phyloP scores from a whole-genome alignment of 1,140 invertebrate species.

The Trichonephila clavipes region DNA sequence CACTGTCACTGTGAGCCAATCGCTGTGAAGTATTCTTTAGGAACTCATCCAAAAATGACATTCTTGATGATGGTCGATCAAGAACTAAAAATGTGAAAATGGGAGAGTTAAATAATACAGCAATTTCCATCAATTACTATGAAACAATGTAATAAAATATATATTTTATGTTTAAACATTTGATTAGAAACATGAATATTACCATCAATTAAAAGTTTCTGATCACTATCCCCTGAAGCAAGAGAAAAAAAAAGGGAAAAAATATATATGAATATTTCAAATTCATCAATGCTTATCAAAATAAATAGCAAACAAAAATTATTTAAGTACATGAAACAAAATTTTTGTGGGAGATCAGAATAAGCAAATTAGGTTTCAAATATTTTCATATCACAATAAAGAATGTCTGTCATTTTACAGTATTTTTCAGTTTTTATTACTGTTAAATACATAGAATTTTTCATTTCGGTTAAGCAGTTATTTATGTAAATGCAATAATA shows the following conservation, averaged over 20 bases:
- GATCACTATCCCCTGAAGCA: constrained; percentile 73
- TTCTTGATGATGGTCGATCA: constrained; percentile 91
- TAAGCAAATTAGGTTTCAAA: no score
- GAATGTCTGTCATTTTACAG: no score
- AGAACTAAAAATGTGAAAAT: constrained; percentile 84
- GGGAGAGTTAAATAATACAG: not conserved
- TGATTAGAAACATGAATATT: constrained; percentile 32
- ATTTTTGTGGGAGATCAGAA: no score
- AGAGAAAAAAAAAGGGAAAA: constrained; percentile 17
- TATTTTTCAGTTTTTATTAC: no score
- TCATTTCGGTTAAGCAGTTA: no score
- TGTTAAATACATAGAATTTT: no score
- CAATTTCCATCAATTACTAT: not conserved
- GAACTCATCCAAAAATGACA: constrained; percentile 94
- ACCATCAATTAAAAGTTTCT: constrained; percentile 73
- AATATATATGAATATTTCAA: not conserved
- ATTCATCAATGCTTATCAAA: no score
- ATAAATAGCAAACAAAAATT: no score
- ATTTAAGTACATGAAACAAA: no score
- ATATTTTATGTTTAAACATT: not conserved
- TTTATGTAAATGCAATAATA: no score
- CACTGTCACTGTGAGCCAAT: constrained; percentile 60
- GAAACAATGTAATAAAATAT: no score
- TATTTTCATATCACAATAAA: no score
- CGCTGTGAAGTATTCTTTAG: constrained; percentile 90